phyloP scores from a whole-genome alignment of 2,888 invertebrate species.

The Tinea pellionella region DNA sequence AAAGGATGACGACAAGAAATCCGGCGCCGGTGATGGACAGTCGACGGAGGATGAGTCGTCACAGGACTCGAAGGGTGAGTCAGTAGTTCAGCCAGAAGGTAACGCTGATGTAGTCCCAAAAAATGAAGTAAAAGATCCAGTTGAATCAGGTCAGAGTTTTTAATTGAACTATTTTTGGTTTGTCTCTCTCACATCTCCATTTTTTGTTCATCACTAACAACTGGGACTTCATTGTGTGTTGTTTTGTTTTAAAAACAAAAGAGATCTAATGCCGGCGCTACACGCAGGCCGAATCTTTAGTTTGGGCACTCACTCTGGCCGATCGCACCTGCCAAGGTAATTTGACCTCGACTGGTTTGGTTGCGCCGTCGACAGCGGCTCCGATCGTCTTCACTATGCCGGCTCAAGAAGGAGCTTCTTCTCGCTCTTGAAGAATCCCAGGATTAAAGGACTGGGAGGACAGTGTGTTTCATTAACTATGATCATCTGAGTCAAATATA shows the following conservation, averaged over 20 bases:
- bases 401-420: too few species aligned
- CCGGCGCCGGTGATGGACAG: slow-evolving; percentile 53
- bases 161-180: neutral
- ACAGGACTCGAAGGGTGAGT: slow-evolving; percentile 67
- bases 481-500: too few species aligned
- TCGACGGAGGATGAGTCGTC: slow-evolving; percentile 66
- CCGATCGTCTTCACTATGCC: too few species aligned
- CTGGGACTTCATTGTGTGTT: slow-evolving; percentile 26
- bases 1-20: slow-evolving; percentile 67
- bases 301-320: too few species aligned
- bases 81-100: slow-evolving; percentile 39
- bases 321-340: too few species aligned
- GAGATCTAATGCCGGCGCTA: too few species aligned
- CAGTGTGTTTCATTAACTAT: too few species aligned
- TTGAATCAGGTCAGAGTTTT: slow-evolving; percentile 18
- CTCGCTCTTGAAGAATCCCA: too few species aligned
- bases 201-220: slow-evolving; percentile 46
- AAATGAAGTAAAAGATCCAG: slow-evolving; percentile 28
- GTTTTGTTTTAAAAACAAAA: slow-evolving; percentile 13
- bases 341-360: too few species aligned
- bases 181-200: slow-evolving; percentile 37
- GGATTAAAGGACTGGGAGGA: too few species aligned
- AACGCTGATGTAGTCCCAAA: slow-evolving; percentile 57
- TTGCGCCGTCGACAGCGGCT: too few species aligned
- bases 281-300: too few species aligned